phyloP scores from a whole-genome alignment of 1,140 invertebrate species.

The Holotrichia oblita region DNA sequence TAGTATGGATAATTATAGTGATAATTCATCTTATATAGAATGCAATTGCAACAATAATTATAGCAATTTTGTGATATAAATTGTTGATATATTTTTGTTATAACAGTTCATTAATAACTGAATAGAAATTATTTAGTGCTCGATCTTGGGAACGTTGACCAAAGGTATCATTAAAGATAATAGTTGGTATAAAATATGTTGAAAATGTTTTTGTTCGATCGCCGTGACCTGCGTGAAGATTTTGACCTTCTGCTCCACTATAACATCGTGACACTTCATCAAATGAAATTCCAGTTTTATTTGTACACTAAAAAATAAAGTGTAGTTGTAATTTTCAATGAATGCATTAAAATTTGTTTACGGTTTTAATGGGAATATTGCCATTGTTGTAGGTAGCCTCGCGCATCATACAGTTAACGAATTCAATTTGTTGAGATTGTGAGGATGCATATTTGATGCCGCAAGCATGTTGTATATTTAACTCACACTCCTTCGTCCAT shows the following conservation, averaged over 20 bases:
- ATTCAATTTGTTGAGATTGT: not conserved
- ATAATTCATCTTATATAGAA: too few relatives aligned
- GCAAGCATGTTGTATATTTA: too few relatives aligned
- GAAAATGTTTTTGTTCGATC: slow-evolving; percentile 65
- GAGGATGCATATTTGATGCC: too few relatives aligned
- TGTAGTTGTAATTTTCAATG: too few relatives aligned
- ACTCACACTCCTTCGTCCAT: too few relatives aligned
- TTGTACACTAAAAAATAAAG: too few relatives aligned
- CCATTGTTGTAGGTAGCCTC: too few relatives aligned
- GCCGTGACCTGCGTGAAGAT: slow-evolving; percentile 65
- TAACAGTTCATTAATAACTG: not conserved
- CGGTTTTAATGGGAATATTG: too few relatives aligned
- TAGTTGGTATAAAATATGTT: slow-evolving; percentile 69
- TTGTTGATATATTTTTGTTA: not conserved
- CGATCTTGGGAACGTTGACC: slow-evolving; percentile 43
- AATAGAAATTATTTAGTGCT: slow-evolving; percentile 43
- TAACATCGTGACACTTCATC: slow-evolving; percentile 62
- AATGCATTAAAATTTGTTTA: too few relatives aligned
- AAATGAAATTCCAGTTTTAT: too few relatives aligned
- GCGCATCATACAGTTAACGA: too few relatives aligned
- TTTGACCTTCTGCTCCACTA: slow-evolving; percentile 59
- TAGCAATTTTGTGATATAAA: not conserved
- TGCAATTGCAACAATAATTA: not conserved
- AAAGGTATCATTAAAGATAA: slow-evolving; percentile 65
- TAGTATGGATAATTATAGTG: too few relatives aligned